phyloP scores from a whole-genome alignment of 2,888 invertebrate species.

The Protodeltote pygarga region DNA sequence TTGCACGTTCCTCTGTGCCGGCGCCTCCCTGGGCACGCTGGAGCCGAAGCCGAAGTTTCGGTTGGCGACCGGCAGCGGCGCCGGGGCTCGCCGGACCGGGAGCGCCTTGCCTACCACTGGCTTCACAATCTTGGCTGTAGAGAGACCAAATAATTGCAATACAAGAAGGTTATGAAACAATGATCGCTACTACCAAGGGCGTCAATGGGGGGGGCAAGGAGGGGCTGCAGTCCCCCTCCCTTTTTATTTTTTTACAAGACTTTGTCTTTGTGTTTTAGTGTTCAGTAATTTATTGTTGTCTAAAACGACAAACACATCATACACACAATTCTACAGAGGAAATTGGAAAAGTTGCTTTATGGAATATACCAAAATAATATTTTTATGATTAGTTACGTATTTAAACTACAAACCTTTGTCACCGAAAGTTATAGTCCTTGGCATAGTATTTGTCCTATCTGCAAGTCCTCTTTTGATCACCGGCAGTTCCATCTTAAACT shows the following conservation, averaged over 20 bases:
- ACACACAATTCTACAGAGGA: no score
- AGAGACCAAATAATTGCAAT: neutral
- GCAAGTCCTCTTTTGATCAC: constrained; percentile 66
- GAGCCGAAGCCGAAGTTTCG: constrained; percentile 71
- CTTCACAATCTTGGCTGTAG: constrained; percentile 64
- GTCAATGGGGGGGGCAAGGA: no score
- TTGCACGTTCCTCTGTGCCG: constrained; percentile 65
- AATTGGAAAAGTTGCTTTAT: no score
- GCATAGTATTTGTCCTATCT: constrained; percentile 74
- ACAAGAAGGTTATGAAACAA: no score
- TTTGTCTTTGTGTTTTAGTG: no score
- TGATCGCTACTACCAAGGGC: no score
- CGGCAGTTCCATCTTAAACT: constrained; percentile 52
- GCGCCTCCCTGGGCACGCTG: constrained; percentile 67
- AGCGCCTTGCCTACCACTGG: constrained; percentile 72
- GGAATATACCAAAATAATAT: neutral
- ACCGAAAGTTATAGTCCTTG: constrained; percentile 64
- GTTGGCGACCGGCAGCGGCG: constrained; percentile 23
- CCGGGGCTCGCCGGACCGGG: constrained; percentile 61
- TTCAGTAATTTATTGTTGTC: no score
- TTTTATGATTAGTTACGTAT: neutral
- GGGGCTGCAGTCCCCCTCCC: no score
- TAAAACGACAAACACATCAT: no score
- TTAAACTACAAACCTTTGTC: constrained; percentile 65
- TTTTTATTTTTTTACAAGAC: no score